These are phyloP conservation scores for Elephas maximus DNA, from an alignment of 2,113 vertebrate genomes.

Conservation along the genomic window DNA sequence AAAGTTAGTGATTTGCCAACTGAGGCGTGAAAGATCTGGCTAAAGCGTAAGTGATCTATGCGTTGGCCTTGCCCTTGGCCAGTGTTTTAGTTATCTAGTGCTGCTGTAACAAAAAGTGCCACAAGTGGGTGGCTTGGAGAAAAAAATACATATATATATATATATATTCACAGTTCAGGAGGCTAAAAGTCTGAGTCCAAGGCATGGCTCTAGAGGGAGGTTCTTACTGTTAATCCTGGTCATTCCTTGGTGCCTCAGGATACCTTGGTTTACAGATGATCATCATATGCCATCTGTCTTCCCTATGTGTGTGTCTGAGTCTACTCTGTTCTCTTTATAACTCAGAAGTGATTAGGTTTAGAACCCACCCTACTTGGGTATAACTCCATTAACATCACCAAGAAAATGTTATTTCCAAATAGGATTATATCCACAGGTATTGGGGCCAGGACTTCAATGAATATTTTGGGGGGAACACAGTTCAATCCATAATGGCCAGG, in stretches of 20 bases:
- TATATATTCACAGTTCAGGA: too few species aligned
- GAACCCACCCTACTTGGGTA: neutral
- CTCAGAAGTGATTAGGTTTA: neutral
- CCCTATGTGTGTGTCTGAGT: neutral
- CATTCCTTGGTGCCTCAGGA: neutral
- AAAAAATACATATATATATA: too few species aligned
- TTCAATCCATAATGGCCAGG: neutral
- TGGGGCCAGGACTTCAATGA: neutral
- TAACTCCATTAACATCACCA: neutral
- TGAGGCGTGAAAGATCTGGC: neutral
- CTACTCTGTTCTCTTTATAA: neutral
- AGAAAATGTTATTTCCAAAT: neutral
- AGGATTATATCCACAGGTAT: neutral
- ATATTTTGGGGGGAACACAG: neutral
- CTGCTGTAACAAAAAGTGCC: too few species aligned
- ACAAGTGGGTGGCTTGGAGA: too few species aligned
- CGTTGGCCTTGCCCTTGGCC: neutral
- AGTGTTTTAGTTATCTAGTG: too few species aligned
- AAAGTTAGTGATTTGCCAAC: neutral
- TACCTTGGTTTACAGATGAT: neutral
- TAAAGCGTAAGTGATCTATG: too few species aligned
- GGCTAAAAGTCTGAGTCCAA: neutral
- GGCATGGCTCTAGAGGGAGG: neutral
- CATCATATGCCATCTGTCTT: neutral
- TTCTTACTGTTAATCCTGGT: neutral